phyloP scores from a whole-genome alignment of 1,140 invertebrate genomes.

The Heterodera carotae region DNA sequence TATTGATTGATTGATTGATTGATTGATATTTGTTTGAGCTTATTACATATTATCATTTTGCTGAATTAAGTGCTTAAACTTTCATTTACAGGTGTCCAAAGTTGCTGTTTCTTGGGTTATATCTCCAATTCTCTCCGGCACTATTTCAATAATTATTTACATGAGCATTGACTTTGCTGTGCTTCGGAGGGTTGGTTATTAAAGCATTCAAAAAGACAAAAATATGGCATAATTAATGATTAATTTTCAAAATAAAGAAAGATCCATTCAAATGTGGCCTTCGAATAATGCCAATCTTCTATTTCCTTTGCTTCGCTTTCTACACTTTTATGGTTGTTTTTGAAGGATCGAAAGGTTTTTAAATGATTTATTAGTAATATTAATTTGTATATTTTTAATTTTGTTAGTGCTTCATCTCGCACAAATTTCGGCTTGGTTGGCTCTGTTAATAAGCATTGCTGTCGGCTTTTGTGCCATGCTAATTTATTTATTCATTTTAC shows the following conservation, averaged over 20 bases:
- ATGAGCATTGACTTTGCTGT: constrained; percentile 79
- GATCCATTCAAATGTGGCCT: constrained; percentile 82
- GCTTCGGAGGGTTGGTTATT: constrained; percentile 71
- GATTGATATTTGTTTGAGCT: constrained; percentile 72
- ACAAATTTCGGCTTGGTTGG: constrained; percentile 81
- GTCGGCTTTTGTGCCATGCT: constrained; percentile 75
- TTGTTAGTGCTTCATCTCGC: constrained; percentile 80
- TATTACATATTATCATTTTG: no score
- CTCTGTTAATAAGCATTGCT: constrained; percentile 73
- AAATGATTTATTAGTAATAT: constrained; percentile 13
- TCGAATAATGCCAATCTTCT: constrained; percentile 82
- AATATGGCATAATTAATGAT: neutral
- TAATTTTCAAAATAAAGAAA: constrained; percentile 65
- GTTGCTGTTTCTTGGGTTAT: constrained; percentile 88
- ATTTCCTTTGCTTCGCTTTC: constrained; percentile 84
- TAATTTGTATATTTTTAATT: neutral
- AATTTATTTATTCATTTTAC: constrained; percentile 73
- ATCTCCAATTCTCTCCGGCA: constrained; percentile 85
- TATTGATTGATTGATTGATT: constrained; percentile 71
- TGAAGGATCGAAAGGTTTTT: constrained; percentile 81
- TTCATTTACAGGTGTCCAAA: constrained; percentile 65
- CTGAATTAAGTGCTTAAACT: neutral
- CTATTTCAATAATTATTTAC: constrained; percentile 81
- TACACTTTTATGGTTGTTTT: constrained; percentile 87
- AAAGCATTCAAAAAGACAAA: neutral